Base-by-base conservation (phyloP, 2,113 vertebrate genomes). In the Dicerorhinus sumatrensis region DNA sequence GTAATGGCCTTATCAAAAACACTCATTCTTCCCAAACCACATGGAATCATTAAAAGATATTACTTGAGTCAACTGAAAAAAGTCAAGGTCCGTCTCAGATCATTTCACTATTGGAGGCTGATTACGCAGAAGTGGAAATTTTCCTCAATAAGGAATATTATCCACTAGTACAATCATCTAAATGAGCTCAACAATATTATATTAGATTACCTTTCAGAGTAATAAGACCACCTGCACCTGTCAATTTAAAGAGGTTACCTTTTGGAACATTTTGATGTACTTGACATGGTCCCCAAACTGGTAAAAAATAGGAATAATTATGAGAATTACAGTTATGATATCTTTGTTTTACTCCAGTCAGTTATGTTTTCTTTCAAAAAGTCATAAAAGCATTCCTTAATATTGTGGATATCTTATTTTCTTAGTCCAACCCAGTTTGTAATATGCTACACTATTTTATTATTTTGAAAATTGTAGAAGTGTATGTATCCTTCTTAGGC, bases 381-480 rank as follows among this genome's bases (percentile, higher is more conserved):
- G 29, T 70, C 9, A 27, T 31, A 60, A 48, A n/a, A 63, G 20
- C 2, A 84, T 80, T 88, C 90, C 48, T 92, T 69, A 75, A 83
- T 76, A 87, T 67, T 54, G 7, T 36, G n/a, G 17, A 46, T 27
- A 72, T 81, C 76, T 82, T 62, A 69, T 81, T 94, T 97, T 92
- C 63, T 62, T 91, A 72, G 1, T 89, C 25, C 39, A 75, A 85
- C 7, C 20, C 4, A 39, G 56, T 70, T 79, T 72, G 21, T 60
- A 72, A 67, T 21, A 25, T 73, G 6, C 12, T 25, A 56, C 12
- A 33, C 65, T 75, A 75, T 23, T 75, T 80, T 86, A 58, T 48
- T 72, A 81, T 70, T 92, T 92, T 85, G 8, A 75, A 85, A 92
- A 89, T 69, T 81, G 25, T 62, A 73, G 2, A 54, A 62, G 14